phyloP scores from a whole-genome alignment of 2,113 vertebrate species.

The Bothrops jararaca region DNA sequence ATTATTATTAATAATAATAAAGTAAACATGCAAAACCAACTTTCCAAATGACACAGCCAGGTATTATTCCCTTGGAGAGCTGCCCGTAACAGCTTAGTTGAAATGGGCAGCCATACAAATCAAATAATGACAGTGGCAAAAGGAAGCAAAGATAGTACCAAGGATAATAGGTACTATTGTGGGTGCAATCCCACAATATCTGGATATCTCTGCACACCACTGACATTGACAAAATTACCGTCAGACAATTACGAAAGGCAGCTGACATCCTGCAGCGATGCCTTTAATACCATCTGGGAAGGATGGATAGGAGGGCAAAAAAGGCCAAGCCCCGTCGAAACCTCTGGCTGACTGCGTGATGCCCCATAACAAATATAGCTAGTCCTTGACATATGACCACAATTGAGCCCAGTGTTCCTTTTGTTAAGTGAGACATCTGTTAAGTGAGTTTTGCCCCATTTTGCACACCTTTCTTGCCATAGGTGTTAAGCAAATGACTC shows the following conservation, averaged over 20 bases:
- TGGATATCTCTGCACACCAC: background rate
- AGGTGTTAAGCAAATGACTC: too few species aligned
- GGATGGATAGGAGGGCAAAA: background rate
- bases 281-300: background rate
- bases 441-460: background rate
- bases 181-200: background rate
- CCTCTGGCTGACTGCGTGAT: background rate
- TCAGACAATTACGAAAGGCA: background rate
- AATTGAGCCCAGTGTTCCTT: background rate
- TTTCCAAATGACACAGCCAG: too few species aligned
- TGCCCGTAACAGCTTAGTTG: background rate
- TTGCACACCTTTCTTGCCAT: too few species aligned
- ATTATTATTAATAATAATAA: background rate
- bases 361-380: background rate
- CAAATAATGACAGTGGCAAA: background rate
- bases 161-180: background rate
- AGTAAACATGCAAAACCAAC: constrained; percentile 26
- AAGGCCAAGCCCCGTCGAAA: background rate
- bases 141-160: background rate
- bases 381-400: background rate
- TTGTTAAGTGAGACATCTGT: background rate
- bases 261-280: background rate
- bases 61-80: background rate
- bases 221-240: background rate
- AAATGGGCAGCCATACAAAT: background rate